Base-by-base conservation (phyloP, 2,888 invertebrate genomes). In the Troides helena region DNA sequence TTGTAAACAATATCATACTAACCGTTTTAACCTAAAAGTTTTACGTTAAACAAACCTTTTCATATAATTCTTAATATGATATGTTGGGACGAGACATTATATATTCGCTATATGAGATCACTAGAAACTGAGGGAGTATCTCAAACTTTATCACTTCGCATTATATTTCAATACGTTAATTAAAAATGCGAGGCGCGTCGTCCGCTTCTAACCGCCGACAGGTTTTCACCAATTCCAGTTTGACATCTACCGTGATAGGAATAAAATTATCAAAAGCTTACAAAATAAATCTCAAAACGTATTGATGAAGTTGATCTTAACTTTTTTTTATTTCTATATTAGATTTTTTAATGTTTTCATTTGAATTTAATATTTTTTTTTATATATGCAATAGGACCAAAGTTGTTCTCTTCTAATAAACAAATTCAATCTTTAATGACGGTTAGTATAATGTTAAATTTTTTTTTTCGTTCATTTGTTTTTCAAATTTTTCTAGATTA, bases 181-280 rank as follows among this genome's bases (percentile, higher is more conserved):
- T 65, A 61, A 53, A 53, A 61, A 67, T 67, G 60, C 67, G 61
- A 61, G 61, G 23, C 7, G 18, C 8, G 53, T 67, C 67, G 53
- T 61, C 39, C 17, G 10, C 14, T 61, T 61, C 61, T 53, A 61
- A 56, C 8, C 30, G 23, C 67, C 30, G 61, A 67, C 67, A 61
- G 67, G 67, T 67, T 67, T 67, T 67, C 36, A n/a, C 50, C 36
- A 50, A 50, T 61, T 61, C 7, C 36, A 67, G 67, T 61, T 67
- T 61, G 61, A 61, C 61, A 61, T 67, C 62, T 53, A 61, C 39
- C 67, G 67, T 61, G 60, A 61, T 61, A 21, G 12, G 67, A 67
- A 67, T 67, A 67, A 61, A 67, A 67, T 61, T 67, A 61, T 50
- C 50, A 18, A 50, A 50, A 50, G 50, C 50, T 50, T 50, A 46